Percentiles rank a stretch among this genome's conserved stretches.
Conservation (phyloP, 2,113 vertebrate species). For the Paramormyrops kingsleyae region DNA sequence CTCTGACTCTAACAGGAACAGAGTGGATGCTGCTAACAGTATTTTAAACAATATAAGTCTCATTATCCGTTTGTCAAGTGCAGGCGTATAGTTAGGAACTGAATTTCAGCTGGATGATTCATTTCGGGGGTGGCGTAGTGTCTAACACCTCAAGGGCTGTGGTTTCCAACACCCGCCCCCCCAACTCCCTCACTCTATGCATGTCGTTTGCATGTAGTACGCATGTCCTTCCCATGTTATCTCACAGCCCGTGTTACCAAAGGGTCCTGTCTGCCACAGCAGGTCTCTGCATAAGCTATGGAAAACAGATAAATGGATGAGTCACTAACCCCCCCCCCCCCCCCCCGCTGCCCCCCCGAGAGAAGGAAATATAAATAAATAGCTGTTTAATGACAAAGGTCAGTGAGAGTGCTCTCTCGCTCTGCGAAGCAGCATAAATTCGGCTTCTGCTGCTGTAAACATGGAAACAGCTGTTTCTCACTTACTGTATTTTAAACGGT, state of each 20-base stretch:
- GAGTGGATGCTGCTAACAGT: neutral
- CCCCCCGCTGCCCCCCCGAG: neutral
- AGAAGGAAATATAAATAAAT: neutral
- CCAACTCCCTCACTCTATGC: neutral
- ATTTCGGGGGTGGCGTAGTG: neutral
- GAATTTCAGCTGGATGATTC: neutral
- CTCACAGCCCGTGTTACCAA: neutral
- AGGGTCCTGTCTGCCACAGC: neutral
- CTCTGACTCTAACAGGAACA: neutral
- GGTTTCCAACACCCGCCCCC: neutral
- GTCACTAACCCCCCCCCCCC: neutral
- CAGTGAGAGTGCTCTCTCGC: neutral
- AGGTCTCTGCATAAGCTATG: neutral
- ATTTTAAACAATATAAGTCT: slow-evolving; percentile 3
- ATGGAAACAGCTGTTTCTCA: neutral
- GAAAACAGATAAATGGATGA: neutral
- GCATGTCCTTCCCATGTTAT: neutral
- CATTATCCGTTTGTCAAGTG: neutral
- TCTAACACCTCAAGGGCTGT: neutral
- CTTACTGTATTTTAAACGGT: neutral
- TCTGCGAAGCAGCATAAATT: neutral
- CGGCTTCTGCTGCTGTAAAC: neutral
- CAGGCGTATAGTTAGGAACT: neutral
- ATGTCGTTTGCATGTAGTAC: neutral
- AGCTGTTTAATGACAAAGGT: neutral